Evolutionary conservation across 2,113 vertebrate genomes (phyloP), one percentile per base, ranked within the genome.

Genomic region (Actenoides lindsayi): DNA sequence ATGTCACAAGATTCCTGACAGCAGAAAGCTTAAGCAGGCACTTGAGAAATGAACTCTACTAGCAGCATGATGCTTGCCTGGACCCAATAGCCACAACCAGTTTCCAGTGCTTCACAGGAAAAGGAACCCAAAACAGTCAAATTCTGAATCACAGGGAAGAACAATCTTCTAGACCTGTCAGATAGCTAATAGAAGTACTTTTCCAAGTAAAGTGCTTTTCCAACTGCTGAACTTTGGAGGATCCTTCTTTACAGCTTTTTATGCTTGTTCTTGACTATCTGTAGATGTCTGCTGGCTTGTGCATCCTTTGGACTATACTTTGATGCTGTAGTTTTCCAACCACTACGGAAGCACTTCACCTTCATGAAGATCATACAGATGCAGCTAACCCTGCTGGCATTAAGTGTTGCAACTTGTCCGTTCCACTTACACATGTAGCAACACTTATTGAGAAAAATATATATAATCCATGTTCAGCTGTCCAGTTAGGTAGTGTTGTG

Each of bases 361-460:
- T 70, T 84, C 19, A 1, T 35, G 27, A 25, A 53, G 42, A 14
- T 75, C 0, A 0, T 37, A 15, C 30, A 80, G n/a, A 9, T 67
- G 44, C 50, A 82, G 16, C 27, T 82, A 79, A 74, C 11, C 8
- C 17, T 76, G 35, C 16, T 76, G 35, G 11, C 59, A 57, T 42
- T 48, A 73, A 14, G 4, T 41, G 39, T 56, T 78, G 10, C 23
- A 77, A 25, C 25, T 59, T 86, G 50, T 39, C 33, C 51, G 37
- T 50, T 83, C 41, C 37, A 31, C 19, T 93, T 65, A 16, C 5
- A 60, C 25, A 48, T 62, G 28, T 31, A 44, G 28, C 24, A 80
- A 62, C 27, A 4, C 21, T 67, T 48, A n/a, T 0, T n/a, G 62
- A 6, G 21, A 23, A 46, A 39, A 39, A 56, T 31, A 56, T 11